Evolutionary conservation across 2,113 vertebrate genomes (phyloP).

Genomic region (Pedionomus torquatus): DNA sequence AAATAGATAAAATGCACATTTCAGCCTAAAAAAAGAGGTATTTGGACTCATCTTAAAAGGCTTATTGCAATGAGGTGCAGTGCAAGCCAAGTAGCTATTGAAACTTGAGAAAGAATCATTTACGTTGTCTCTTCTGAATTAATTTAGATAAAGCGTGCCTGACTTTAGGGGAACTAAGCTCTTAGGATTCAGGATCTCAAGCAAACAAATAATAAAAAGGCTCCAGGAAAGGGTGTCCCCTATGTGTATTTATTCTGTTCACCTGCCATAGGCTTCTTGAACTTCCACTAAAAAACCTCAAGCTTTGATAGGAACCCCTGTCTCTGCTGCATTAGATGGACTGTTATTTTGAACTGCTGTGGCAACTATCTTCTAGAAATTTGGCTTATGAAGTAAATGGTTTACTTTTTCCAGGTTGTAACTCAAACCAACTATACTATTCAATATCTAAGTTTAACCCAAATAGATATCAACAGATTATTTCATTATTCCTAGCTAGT

Average conservation of each 20-base stretch:
- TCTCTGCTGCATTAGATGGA: fast-evolving
- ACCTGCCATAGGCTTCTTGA: background rate
- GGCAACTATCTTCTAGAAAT: background rate
- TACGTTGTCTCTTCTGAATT: background rate
- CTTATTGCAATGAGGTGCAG: background rate
- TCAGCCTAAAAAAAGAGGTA: background rate
- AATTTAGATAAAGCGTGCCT: background rate
- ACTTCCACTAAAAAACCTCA: background rate
- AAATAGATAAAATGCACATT: background rate
- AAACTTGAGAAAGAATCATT: background rate
- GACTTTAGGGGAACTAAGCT: background rate
- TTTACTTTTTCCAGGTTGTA: background rate
- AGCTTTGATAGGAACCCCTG: background rate
- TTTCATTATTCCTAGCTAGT: background rate
- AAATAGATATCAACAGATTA: background rate
- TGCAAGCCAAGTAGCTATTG: background rate
- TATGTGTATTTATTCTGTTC: background rate
- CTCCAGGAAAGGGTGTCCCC: fast-evolving
- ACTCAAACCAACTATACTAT: background rate
- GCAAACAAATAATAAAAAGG: background rate
- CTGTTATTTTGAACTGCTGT: background rate
- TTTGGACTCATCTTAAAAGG: background rate
- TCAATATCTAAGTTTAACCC: background rate
- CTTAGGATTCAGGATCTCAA: background rate
- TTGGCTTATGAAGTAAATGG: background rate